A percentile compares a stretch with the other conserved stretches of the same genome.
Evolutionary conservation across 2,113 vertebrate genomes (phyloP).

Genomic region (Gorsachius goisagi): DNA sequence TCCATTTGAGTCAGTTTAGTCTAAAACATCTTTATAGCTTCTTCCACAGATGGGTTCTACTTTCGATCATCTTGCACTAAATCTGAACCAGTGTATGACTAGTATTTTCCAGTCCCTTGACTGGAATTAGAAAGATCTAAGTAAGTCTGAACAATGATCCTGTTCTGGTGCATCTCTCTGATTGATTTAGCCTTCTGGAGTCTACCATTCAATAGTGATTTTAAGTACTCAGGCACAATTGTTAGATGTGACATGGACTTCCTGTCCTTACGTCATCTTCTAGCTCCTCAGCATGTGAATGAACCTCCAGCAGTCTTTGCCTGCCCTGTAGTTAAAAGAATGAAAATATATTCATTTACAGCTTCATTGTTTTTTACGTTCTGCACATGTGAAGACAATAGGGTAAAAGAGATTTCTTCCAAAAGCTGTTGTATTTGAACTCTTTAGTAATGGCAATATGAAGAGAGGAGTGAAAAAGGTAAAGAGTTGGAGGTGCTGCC

Average conservation of each 20-base stretch:
- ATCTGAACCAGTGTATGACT: neutral
- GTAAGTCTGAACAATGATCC: neutral
- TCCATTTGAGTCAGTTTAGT: neutral
- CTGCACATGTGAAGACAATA: neutral
- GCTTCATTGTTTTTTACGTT: neutral
- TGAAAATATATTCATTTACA: neutral
- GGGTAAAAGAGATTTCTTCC: neutral
- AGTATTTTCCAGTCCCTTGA: neutral
- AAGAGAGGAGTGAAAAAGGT: neutral
- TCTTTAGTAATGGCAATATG: neutral
- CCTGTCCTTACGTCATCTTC: neutral
- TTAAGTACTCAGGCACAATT: neutral
- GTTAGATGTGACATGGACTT: neutral
- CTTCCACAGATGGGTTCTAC: neutral
- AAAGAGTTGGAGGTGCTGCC: neutral
- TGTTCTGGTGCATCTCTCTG: neutral
- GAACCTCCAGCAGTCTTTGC: neutral
- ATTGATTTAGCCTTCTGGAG: neutral
- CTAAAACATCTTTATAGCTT: neutral
- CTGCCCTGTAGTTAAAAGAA: slow-evolving; percentile 24
- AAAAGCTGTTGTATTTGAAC: neutral
- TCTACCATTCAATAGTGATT: neutral
- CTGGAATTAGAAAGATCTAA: neutral
- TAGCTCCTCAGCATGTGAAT: neutral
- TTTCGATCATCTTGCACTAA: neutral